Evolutionary conservation across 92 coral and sea anemone genomes (phyloP), one percentile per base, ranked within the genome.

Genomic region (Zoanthus sociatus): DNA sequence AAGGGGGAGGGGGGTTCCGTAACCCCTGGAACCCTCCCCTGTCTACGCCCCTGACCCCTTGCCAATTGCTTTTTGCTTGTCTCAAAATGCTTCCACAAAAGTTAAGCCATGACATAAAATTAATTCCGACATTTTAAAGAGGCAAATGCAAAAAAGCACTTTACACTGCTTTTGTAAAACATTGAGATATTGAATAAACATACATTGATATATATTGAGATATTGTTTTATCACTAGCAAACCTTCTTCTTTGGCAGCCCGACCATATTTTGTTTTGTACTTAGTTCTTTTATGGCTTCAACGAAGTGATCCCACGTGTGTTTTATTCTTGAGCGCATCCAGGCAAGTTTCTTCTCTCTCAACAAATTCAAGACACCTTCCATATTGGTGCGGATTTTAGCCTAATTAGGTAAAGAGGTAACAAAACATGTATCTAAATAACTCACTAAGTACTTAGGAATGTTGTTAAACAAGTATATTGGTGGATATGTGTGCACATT

Each of bases 231-330:
- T 16, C 6, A 15, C 20, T 15, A 6, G 37, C 18, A 26, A 72
- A 94, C 98, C 90, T 86, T 87, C 71, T 90, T 93, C 20, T 86
- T 66, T 37, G 21, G 76, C 56, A 89, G 79, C 3, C 78, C 86
- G 31, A 77, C 55, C 64, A 89, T 47, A 18, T 79, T 84, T 55
- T 50, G 87, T 32, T 71, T 92, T 44, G 17, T 53, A 61, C 89
- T 87, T 48, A 94, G 92, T 64, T 78, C 82, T 51, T 82, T 86
- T 26, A 84, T 68, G 56, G 95, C 95, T 6, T 81, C 77, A 6
- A 94, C 79, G 92, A 95, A 94, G 18, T 92, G 88, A 10, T 87
- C 56, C 95, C 95, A 94, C 13, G 79, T 88, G 26, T 89, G 91
- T 70, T 46, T 71, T 55, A 89, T 74, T 54, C 98, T 86, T 60